Percentiles rank a stretch among this genome's conserved stretches.
Conservation (phyloP, 1,140 invertebrate genomes). For the Aphidius gifuensis region DNA sequence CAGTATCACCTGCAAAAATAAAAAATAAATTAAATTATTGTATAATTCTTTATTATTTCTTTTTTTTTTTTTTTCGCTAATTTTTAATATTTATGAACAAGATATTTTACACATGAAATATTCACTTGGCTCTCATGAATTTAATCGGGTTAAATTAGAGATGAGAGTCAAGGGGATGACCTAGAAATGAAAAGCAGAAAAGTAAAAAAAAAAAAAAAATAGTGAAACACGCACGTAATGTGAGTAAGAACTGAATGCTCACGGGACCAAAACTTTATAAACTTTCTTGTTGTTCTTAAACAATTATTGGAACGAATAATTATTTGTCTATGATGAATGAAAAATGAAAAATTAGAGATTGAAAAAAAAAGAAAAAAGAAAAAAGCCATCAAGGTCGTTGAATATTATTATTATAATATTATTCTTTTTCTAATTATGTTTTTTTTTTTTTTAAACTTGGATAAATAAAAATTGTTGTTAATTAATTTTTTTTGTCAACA, state of each 20-base stretch:
- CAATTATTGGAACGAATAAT: neutral
- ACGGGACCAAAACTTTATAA: conserved; percentile 48
- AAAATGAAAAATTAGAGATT: neutral
- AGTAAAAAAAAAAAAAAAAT: conserved; percentile 48
- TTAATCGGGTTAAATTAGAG: conserved; percentile 30
- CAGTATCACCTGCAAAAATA: conserved; percentile 40
- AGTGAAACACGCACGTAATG: conserved; percentile 29
- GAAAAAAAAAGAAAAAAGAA: neutral
- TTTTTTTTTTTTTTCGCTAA: no score
- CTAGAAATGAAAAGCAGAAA: conserved; percentile 46
- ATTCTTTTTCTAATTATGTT: neutral
- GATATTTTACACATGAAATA: no score
- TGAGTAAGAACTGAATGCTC: conserved; percentile 51
- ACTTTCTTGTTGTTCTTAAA: conserved; percentile 45
- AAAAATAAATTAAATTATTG: conserved; percentile 11
- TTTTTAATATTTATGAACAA: no score
- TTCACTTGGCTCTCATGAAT: neutral
- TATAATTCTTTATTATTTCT: no score
- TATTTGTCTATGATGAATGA: neutral
- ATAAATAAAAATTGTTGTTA: conserved; percentile 2
- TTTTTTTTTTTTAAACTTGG: neutral
- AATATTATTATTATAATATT: no score
- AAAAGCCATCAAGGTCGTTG: no score
- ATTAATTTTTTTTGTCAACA: no score
- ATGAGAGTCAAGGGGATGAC: conserved; percentile 39